A percentile compares a stretch with the other conserved stretches of the same genome.
Evolutionary conservation across 2,113 vertebrate genomes (phyloP).

Genomic region (Prochilodus magdalenae): DNA sequence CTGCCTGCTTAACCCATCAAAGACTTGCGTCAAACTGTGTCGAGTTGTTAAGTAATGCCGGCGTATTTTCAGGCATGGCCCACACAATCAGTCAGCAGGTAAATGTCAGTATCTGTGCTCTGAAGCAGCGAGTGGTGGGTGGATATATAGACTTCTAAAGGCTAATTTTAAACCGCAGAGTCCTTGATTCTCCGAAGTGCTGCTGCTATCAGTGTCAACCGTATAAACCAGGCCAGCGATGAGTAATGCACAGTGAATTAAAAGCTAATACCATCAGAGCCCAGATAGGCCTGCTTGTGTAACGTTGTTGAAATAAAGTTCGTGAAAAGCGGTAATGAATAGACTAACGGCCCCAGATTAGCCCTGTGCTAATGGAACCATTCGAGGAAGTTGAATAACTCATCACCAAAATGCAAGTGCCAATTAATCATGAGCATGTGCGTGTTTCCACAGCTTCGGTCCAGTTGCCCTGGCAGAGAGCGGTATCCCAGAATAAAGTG

Average conservation of each 20-base stretch:
- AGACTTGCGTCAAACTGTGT: no score
- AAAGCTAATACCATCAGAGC: not conserved
- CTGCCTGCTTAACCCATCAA: no score
- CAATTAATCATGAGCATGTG: slow-evolving; percentile 23
- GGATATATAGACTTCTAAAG: not conserved
- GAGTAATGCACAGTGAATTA: not conserved
- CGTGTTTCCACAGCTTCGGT: slow-evolving; percentile 54
- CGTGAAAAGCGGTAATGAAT: not conserved
- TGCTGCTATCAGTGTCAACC: not conserved
- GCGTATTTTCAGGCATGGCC: not conserved
- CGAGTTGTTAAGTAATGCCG: no score
- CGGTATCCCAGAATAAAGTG: slow-evolving; percentile 89
- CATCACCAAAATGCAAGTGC: not conserved
- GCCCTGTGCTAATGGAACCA: not conserved
- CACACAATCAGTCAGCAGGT: not conserved
- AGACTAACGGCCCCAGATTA: not conserved
- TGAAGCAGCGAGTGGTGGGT: not conserved
- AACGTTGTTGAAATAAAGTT: not conserved
- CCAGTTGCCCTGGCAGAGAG: slow-evolving; percentile 85
- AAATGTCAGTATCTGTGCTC: not conserved
- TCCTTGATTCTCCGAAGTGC: slow-evolving; percentile 1
- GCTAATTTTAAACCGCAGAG: not conserved
- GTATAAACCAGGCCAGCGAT: slow-evolving; percentile 9
- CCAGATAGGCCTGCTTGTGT: not conserved
- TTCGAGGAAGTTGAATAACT: not conserved